Conservation (phyloP, 1,140 invertebrate species). For the Pristionchus pacificus region DNA sequence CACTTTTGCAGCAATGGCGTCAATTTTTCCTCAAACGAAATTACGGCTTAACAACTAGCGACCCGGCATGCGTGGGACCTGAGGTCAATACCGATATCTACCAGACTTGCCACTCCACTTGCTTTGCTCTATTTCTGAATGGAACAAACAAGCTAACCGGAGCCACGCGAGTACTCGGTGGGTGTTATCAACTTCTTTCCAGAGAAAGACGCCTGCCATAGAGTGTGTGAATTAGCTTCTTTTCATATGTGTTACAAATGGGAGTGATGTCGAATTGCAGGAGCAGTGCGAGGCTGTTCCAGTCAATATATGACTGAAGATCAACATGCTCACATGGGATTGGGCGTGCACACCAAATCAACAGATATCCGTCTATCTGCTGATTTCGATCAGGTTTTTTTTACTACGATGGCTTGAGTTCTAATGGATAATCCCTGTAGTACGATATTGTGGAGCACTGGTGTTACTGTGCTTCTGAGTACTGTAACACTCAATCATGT, state of each 20-base stretch:
- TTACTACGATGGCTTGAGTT: too few relatives aligned
- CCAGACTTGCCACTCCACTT: slow-evolving; percentile 36
- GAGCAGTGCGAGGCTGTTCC: slow-evolving; percentile 46
- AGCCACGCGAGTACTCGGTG: slow-evolving; percentile 32
- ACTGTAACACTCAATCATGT: slow-evolving; percentile 30
- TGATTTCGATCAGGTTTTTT: slow-evolving; percentile 43
- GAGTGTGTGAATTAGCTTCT: slow-evolving; percentile 9
- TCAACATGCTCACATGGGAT: slow-evolving; percentile 40
- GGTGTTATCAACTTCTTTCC: too few relatives aligned
- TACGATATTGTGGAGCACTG: slow-evolving; percentile 45
- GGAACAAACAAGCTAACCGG: slow-evolving; percentile 43
- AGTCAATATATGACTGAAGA: slow-evolving; percentile 42
- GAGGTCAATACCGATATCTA: slow-evolving; percentile 27
- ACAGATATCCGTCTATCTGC: slow-evolving; percentile 42
- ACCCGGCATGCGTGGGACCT: slow-evolving; percentile 36
- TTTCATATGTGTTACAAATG: not conserved
- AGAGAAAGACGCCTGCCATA: too few relatives aligned
- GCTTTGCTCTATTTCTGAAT: slow-evolving; percentile 46
- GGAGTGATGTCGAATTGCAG: slow-evolving; percentile 11
- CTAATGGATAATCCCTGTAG: slow-evolving; percentile 21
- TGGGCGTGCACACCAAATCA: slow-evolving; percentile 36
- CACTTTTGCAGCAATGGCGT: slow-evolving; percentile 52
- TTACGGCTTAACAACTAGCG: slow-evolving; percentile 39
- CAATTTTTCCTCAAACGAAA: slow-evolving; percentile 50
- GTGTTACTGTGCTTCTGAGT: slow-evolving; percentile 47